Conservation (phyloP, 2,888 invertebrate genomes). For the Sinelater perroti region DNA sequence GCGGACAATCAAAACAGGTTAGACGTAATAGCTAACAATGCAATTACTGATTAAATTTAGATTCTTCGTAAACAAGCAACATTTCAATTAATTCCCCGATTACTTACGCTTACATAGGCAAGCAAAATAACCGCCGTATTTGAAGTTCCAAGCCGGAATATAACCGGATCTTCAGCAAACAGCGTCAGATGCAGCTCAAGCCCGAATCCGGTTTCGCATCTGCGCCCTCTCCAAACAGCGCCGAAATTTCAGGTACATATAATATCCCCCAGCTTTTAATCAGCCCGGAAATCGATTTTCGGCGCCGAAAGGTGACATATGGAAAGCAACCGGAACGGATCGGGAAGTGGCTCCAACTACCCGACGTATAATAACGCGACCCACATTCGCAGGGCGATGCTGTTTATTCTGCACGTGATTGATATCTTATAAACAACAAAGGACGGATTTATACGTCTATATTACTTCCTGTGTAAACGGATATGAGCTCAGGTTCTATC, state of each 20-base stretch:
- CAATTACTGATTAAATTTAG: constrained; percentile 7
- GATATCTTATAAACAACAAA: constrained; percentile 27
- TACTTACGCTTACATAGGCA: constrained; percentile 21
- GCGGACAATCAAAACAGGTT: too few species aligned
- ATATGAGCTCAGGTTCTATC: constrained; percentile 30
- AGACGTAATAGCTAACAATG: too few species aligned
- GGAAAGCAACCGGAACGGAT: too few species aligned
- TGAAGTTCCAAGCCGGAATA: constrained; percentile 33
- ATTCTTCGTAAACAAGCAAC: constrained; percentile 17
- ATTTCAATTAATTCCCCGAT: constrained; percentile 26
- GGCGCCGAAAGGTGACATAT: neutral
- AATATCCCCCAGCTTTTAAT: neutral
- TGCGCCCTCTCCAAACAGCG: constrained; percentile 6
- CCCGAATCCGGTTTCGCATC: constrained; percentile 24
- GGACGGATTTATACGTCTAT: constrained; percentile 23
- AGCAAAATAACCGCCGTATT: constrained; percentile 28
- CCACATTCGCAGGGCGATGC: neutral
- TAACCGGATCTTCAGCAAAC: constrained; percentile 28
- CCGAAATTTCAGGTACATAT: neutral
- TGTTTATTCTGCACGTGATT: constrained; percentile 13
- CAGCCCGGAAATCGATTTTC: constrained; percentile 1
- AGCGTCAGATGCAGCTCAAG: constrained; percentile 23
- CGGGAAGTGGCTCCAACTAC: neutral
- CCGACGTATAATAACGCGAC: neutral
- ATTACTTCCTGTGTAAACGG: constrained; percentile 31